phyloP scores from a whole-genome alignment of 2,888 invertebrate genomes.

The Acanthococcus lagerstroemiae region DNA sequence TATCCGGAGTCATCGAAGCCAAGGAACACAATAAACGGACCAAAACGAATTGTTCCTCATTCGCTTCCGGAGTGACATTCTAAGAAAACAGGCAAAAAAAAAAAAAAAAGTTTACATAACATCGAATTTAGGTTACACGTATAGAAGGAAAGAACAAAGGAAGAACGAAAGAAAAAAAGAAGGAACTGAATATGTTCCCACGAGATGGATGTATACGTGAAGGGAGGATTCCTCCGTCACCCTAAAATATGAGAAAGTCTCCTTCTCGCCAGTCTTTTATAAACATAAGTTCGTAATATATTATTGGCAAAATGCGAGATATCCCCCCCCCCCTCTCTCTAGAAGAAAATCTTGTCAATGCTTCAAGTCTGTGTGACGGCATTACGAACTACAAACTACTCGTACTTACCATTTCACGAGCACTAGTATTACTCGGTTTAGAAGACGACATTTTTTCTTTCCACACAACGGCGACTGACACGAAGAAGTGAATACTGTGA shows the following conservation, averaged over 20 bases:
- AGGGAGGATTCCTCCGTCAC: too few relatives aligned
- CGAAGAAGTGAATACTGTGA: conserved; percentile 68
- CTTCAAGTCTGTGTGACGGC: too few relatives aligned
- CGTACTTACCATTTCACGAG: too few relatives aligned
- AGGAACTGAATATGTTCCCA: too few relatives aligned
- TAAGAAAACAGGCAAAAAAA: conserved; percentile 3
- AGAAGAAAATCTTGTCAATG: too few relatives aligned
- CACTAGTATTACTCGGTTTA: too few relatives aligned
- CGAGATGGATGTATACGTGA: too few relatives aligned
- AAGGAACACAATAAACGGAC: conserved; percentile 71
- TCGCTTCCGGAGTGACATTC: conserved; percentile 47
- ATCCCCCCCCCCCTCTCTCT: too few relatives aligned
- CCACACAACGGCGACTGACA: conserved; percentile 78
- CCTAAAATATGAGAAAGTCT: background rate
- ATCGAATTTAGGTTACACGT: too few relatives aligned
- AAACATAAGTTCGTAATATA: too few relatives aligned
- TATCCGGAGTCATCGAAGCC: conserved; percentile 72
- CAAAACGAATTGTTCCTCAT: conserved; percentile 59
- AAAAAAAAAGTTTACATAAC: background rate
- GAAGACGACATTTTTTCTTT: conserved; percentile 62
- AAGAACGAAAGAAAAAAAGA: background rate
- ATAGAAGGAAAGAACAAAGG: background rate
- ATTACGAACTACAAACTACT: too few relatives aligned
- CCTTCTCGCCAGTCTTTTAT: background rate
- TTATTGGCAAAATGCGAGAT: too few relatives aligned